Conservation (phyloP, 2,888 invertebrate species). For the Drosophila atripex region DNA sequence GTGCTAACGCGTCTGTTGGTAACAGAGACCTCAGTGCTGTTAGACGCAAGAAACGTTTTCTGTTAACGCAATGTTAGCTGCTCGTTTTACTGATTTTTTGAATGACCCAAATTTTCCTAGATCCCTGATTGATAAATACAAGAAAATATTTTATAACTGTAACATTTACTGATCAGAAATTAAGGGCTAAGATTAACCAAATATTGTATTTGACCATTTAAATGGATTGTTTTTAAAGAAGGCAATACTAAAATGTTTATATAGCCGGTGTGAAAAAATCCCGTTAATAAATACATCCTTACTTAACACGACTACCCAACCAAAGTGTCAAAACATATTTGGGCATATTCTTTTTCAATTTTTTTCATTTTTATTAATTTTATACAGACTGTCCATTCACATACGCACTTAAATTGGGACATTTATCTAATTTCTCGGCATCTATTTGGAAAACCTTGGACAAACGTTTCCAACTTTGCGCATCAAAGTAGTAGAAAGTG, state of each 20-base stretch:
- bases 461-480: conserved; percentile 99
- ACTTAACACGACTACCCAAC: not conserved
- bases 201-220: too few relatives aligned
- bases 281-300: too few relatives aligned
- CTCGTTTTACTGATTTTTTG: not conserved
- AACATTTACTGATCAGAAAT: too few relatives aligned
- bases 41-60: not conserved
- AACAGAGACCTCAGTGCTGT: conserved; percentile 7
- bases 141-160: not conserved
- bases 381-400: conserved; percentile 85
- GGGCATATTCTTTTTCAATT: conserved; percentile 70
- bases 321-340: not conserved
- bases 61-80: not conserved
- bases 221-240: too few relatives aligned
- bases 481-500: conserved; percentile 99
- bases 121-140: not conserved
- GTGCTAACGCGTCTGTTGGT: conserved; percentile 10
- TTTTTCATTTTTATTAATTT: conserved; percentile 84
- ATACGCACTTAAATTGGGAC: conserved; percentile 84
- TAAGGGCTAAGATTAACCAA: too few relatives aligned
- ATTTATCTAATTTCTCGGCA: conserved; percentile 98
- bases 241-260: too few relatives aligned
- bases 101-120: not conserved
- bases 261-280: too few relatives aligned
- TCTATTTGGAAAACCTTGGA: conserved; percentile 99